These are phyloP conservation scores for Steinernema hermaphroditum DNA, from an alignment of 2,888 invertebrate species.

Conservation along the genomic window DNA sequence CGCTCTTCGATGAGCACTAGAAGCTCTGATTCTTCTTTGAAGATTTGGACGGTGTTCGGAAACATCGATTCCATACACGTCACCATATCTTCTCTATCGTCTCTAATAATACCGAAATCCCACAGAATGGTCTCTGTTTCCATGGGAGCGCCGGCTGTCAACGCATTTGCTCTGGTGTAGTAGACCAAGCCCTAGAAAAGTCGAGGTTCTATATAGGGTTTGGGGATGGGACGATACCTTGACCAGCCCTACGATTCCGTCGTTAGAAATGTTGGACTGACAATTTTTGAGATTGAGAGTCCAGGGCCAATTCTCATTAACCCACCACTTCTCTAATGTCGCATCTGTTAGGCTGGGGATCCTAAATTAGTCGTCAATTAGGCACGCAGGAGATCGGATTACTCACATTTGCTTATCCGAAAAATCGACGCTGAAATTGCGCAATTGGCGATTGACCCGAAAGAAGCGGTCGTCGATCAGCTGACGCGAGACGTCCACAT, in stretches of 20 bases:
- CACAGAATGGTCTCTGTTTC: neutral
- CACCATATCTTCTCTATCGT: neutral
- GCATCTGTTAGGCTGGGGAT: neutral
- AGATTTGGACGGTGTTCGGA: neutral
- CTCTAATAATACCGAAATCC: neutral
- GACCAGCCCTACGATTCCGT: neutral
- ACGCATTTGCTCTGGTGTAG: neutral
- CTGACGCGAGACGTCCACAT: neutral
- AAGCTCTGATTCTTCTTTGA: neutral
- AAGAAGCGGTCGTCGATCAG: constrained; percentile 24
- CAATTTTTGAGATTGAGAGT: neutral
- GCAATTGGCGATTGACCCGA: constrained; percentile 25
- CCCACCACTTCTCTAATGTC: neutral
- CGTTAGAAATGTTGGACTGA: neutral
- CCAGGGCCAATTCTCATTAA: neutral
- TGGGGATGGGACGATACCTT: neutral
- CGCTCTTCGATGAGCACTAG: neutral
- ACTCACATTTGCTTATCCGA: constrained; percentile 28
- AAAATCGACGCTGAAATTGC: neutral
- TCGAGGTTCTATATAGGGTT: neutral
- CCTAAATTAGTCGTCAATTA: neutral
- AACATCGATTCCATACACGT: neutral
- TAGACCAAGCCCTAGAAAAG: neutral
- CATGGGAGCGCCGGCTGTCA: neutral
- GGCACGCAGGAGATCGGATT: neutral